A percentile compares a stretch with the other conserved stretches of the same genome.
These are phyloP conservation scores for Sarcophaga variegata DNA, from an alignment of 2,888 invertebrate species.

Conservation along the genomic window DNA sequence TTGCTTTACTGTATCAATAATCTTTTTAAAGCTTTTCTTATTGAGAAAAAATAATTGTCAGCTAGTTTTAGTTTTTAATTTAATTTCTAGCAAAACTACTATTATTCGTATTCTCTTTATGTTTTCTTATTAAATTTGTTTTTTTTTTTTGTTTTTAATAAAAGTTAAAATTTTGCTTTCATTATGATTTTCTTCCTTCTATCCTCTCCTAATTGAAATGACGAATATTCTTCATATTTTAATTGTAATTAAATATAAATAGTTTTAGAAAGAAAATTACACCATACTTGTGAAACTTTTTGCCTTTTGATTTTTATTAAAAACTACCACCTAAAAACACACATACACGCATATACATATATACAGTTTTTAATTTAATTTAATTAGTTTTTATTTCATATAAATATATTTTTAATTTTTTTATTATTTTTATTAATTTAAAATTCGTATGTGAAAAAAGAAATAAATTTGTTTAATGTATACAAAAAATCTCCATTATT, in stretches of 20 bases:
- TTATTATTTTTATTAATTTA: conserved; percentile 47
- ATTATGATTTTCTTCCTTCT: not conserved
- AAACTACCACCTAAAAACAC: conserved; percentile 59
- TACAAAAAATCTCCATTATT: conserved; percentile 34
- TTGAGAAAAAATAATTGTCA: too few relatives aligned
- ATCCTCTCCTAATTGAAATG: conserved; percentile 21
- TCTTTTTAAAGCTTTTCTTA: too few relatives aligned
- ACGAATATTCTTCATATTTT: conserved; percentile 39
- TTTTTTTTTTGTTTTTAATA: conserved; percentile 23
- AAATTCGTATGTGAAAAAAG: conserved; percentile 61
- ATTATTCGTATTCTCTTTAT: too few relatives aligned
- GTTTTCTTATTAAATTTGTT: not conserved
- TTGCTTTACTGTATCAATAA: too few relatives aligned
- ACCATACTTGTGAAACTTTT: conserved; percentile 36
- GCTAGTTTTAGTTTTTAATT: not conserved
- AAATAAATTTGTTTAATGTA: conserved; percentile 62
- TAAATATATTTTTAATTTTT: conserved; percentile 58
- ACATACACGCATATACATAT: conserved; percentile 18
- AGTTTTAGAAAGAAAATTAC: conserved; percentile 27
- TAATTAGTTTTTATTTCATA: conserved; percentile 56
- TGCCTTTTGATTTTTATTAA: conserved; percentile 61
- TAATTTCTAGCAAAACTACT: too few relatives aligned
- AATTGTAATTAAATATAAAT: conserved; percentile 13
- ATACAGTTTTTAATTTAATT: conserved; percentile 54
- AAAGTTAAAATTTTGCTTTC: conserved; percentile 38